phyloP scores from a whole-genome alignment of 2,113 vertebrate genomes.

The Aspiorhynchus laticeps region DNA sequence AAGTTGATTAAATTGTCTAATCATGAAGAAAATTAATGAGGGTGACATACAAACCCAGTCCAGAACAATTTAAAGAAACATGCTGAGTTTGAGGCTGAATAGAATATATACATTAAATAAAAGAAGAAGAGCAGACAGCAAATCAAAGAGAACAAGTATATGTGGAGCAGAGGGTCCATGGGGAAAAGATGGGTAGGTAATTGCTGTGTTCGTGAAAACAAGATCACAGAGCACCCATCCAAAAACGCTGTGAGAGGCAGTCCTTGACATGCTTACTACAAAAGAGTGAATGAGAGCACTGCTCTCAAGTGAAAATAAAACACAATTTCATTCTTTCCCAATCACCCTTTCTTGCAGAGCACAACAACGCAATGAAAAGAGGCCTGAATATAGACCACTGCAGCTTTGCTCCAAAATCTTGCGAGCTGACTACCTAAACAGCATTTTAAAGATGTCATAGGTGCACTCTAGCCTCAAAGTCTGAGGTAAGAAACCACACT shows the following conservation, averaged over 20 bases:
- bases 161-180: slow-evolving; percentile 18
- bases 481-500: not conserved
- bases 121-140: not conserved
- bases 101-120: slow-evolving; percentile 27
- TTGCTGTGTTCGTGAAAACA: slow-evolving; percentile 35
- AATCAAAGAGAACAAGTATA: slow-evolving; percentile 9
- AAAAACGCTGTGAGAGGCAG: slow-evolving; percentile 11
- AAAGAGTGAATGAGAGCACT: not conserved
- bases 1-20: slow-evolving; percentile 8
- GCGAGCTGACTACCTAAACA: not conserved
- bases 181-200: slow-evolving; percentile 28
- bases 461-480: not conserved
- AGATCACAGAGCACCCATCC: slow-evolving; percentile 24
- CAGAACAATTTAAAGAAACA: slow-evolving; percentile 6
- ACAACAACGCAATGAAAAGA: not conserved
- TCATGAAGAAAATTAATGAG: not conserved
- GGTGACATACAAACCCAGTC: not conserved
- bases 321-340: not conserved
- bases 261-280: slow-evolving; percentile 32
- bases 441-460: not conserved
- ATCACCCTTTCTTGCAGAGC: not conserved
- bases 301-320: not conserved
- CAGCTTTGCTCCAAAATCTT: not conserved
- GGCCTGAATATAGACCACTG: not conserved
- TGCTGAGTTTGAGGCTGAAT: slow-evolving; percentile 16